Conservation (phyloP, 2,888 invertebrate species). For the Heteromyza rotundicornis region DNA sequence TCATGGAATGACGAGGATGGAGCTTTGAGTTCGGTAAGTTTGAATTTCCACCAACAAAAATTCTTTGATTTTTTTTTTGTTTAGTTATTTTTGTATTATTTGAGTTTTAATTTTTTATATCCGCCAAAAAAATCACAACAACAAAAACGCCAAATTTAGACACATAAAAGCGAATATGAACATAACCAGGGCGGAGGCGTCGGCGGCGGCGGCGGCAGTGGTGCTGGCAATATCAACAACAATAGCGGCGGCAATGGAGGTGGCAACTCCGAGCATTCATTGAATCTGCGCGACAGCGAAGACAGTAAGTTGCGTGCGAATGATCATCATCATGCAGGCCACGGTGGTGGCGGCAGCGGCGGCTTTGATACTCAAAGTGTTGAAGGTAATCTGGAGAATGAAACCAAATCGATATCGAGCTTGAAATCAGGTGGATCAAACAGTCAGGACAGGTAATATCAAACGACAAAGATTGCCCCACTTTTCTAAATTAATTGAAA, state of each 20-base stretch:
- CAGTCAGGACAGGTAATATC: slow-evolving; percentile 75
- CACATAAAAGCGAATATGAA: slow-evolving; percentile 54
- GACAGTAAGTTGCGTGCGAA: slow-evolving; percentile 29
- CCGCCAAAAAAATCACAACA: background rate
- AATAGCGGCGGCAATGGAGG: slow-evolving; percentile 16
- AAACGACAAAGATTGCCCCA: background rate
- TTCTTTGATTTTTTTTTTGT: background rate
- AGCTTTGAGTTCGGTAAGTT: slow-evolving; percentile 57
- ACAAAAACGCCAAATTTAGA: slow-evolving; percentile 36
- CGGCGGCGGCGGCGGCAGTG: slow-evolving; percentile 9
- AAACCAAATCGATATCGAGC: slow-evolving; percentile 88
- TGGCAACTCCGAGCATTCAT: slow-evolving; percentile 23
- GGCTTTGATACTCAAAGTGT: slow-evolving; percentile 89
- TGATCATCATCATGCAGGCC: slow-evolving; percentile 31
- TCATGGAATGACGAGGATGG: slow-evolving; percentile 63
- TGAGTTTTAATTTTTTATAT: slow-evolving; percentile 23
- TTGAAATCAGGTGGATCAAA: slow-evolving; percentile 79
- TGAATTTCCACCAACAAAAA: background rate
- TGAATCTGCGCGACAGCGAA: slow-evolving; percentile 24
- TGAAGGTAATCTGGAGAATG: slow-evolving; percentile 91
- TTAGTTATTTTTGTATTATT: slow-evolving; percentile 3
- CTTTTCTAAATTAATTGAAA: too few species aligned
- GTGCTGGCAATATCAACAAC: background rate
- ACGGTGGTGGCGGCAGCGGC: slow-evolving; percentile 30
- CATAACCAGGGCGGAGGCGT: slow-evolving; percentile 36